Evolutionary conservation across 2,113 vertebrate species (phyloP), one percentile per base, ranked within the genome.

Genomic region (Redunca redunca): DNA sequence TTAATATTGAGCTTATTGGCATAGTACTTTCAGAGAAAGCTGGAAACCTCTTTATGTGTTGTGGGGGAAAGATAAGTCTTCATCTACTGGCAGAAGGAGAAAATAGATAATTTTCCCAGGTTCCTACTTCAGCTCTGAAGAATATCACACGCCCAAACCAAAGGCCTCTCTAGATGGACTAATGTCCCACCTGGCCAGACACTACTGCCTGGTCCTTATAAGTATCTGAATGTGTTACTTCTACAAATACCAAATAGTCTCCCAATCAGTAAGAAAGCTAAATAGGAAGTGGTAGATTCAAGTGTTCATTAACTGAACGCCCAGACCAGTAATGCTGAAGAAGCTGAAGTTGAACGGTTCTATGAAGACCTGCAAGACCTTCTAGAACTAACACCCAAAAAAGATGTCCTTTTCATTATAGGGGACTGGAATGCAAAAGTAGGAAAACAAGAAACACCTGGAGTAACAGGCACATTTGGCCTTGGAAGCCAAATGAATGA

Each of bases 1-100:
- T 67, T 87, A n/a, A 48, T 91, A 91, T 81, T 85, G 94, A 95
- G 94, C 25, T 94, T 88, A 88, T 7, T 77, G 62, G 48, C 33
- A 88, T 43, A 53, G 14, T 26, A 52, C 9, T 58, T 85, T 88
- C 62, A 77, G 46, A 17, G 33, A 91, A 67, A 53, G 2, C 10
- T 92, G 50, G 26, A 97, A 95, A n/a, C 36, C 53, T 88, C 48
- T 88, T 83, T 58, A 58, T 12, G 77, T 48, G 50, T 2, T 17
- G 36, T 46, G 60, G 40, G 25, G 67, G 50, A 85, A 74, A 58
- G 52, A 9, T 60, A 53, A 64, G 74, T 5, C 4, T 86, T 90
- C 82, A 48, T 33, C 36, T 86, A 15, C 9, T 58, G 43, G 25
- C 46, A 74, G 57, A 77, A 87, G 67, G 40, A 64, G 55, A 84